These are phyloP conservation scores for Germaria angustata DNA, from an alignment of 2,888 invertebrate genomes.

Conservation along the genomic window DNA sequence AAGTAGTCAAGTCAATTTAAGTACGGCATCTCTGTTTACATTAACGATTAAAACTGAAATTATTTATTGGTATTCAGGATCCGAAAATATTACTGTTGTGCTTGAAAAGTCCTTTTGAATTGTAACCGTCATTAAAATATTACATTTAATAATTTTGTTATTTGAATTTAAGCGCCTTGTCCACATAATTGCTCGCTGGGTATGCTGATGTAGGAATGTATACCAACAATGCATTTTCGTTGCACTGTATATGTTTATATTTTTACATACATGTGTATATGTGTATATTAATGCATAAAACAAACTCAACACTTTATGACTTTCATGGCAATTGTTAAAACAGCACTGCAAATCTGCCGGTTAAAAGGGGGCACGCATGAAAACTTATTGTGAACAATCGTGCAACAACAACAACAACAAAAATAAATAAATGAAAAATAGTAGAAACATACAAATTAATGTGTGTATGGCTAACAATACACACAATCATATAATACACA, in stretches of 20 bases:
- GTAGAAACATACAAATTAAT: background rate
- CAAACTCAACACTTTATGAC: constrained; percentile 6
- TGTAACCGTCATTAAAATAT: too few relatives aligned
- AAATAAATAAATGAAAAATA: too few relatives aligned
- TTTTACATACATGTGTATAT: too few relatives aligned
- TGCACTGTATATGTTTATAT: constrained; percentile 1
- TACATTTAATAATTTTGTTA: too few relatives aligned
- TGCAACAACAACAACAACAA: too few relatives aligned
- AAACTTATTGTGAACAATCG: constrained; percentile 30
- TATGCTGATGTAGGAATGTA: background rate
- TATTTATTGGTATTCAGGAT: too few relatives aligned
- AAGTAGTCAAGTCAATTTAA: too few relatives aligned
- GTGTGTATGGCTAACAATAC: constrained; percentile 7
- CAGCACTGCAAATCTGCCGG: constrained; percentile 39
- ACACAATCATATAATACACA: background rate
- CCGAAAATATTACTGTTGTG: too few relatives aligned
- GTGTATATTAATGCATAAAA: background rate
- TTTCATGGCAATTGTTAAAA: constrained; percentile 18
- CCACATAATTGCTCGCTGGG: background rate
- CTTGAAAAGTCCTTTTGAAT: too few relatives aligned
- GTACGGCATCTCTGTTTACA: too few relatives aligned
- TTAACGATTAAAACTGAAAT: too few relatives aligned
- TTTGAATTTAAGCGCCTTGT: background rate
- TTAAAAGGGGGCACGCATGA: constrained; percentile 58
- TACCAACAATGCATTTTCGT: background rate